Percentiles rank a stretch among this genome's conserved stretches.
These are phyloP conservation scores for Stylophora pistillata DNA, from an alignment of 64 coral and sea anemone species.

Conservation along the genomic window DNA sequence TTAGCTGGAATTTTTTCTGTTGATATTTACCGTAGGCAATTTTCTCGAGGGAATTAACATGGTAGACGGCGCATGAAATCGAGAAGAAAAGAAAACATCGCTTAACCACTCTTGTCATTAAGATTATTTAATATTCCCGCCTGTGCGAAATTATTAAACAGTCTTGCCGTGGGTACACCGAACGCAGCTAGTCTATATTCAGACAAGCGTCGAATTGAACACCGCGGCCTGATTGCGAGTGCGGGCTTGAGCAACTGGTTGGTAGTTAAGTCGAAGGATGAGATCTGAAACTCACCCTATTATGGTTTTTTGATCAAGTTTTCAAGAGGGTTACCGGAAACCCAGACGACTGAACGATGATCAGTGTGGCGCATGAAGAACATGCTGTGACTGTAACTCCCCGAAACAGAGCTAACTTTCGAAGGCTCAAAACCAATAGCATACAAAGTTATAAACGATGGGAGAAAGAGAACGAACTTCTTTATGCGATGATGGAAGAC, in stretches of 20 bases:
- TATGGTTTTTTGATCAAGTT: slow-evolving; percentile 30
- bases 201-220: slow-evolving; percentile 4
- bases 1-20: background rate
- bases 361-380: background rate
- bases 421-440: slow-evolving; percentile 88
- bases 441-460: slow-evolving; percentile 86
- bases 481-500: slow-evolving; percentile 95
- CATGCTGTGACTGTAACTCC: slow-evolving; percentile 45
- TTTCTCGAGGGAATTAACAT: slow-evolving; percentile 1
- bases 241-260: background rate
- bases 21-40: slow-evolving; percentile 22
- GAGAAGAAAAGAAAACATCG: slow-evolving; percentile 39
- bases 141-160: slow-evolving; percentile 53
- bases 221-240: background rate
- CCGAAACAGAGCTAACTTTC: slow-evolving; percentile 92
- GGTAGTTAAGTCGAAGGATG: background rate
- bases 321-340: slow-evolving; percentile 51
- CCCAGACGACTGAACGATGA: background rate
- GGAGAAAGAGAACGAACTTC: slow-evolving; percentile 94
- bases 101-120: background rate
- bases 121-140: slow-evolving; percentile 51
- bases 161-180: background rate
- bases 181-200: slow-evolving; percentile 8
- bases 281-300: slow-evolving; percentile 1
- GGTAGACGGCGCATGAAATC: slow-evolving; percentile 22